These are phyloP conservation scores for Thecophora atra DNA, from an alignment of 2,888 invertebrate genomes.

Conservation along the genomic window DNA sequence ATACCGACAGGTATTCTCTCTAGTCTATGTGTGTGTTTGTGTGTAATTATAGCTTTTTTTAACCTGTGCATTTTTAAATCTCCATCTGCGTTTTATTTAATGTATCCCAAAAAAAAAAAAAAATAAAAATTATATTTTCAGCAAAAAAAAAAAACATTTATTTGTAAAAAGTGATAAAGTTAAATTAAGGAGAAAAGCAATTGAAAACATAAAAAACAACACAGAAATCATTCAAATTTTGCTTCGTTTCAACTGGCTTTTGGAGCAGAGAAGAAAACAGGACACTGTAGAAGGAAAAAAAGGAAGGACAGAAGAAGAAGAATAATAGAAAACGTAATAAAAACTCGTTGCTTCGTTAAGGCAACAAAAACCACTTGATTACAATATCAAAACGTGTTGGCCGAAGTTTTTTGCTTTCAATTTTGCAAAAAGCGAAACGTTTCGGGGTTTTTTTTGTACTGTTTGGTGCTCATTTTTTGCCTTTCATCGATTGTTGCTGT, in stretches of 20 bases:
- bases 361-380: conserved; percentile 36
- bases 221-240: neutral
- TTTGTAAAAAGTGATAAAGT: neutral
- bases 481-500: neutral
- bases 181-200: neutral
- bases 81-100: neutral
- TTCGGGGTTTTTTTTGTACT: neutral
- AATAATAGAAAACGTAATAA: neutral
- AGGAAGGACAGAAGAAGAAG: neutral
- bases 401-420: neutral
- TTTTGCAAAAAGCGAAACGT: neutral
- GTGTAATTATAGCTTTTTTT: neutral
- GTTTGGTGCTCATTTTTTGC: neutral
- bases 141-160: neutral
- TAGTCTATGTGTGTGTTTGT: neutral
- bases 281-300: neutral
- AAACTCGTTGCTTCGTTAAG: conserved; percentile 20
- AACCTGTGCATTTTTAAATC: neutral
- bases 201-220: neutral
- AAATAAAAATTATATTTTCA: neutral
- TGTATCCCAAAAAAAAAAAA: too few species aligned
- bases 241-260: neutral
- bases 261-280: too few species aligned
- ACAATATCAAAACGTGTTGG: conserved; percentile 32
- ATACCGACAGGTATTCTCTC: neutral